Conservation (phyloP, 2,888 invertebrate genomes). For the Danaus chrysippus region DNA sequence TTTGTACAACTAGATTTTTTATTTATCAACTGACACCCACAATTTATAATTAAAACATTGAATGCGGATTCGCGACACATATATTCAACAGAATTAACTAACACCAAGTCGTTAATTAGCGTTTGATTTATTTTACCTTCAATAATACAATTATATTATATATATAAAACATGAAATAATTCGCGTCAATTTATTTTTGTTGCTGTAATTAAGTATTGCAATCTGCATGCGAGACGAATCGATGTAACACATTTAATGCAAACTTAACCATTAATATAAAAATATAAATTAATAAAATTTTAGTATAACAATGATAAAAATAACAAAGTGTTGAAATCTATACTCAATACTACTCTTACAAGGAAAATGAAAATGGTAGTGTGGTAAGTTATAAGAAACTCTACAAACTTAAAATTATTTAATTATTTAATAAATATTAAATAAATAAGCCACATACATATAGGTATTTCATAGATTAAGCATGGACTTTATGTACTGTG, state of each 20-base stretch:
- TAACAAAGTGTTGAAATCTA: neutral
- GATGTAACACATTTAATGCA: neutral
- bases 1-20: too few species aligned
- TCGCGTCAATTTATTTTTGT: neutral
- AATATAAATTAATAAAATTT: neutral
- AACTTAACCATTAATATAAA: neutral
- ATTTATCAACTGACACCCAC: too few species aligned
- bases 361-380: too few species aligned
- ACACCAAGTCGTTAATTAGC: too few species aligned
- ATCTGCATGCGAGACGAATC: neutral
- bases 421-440: too few species aligned
- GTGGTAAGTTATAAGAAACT: too few species aligned
- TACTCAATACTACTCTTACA: neutral
- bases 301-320: neutral
- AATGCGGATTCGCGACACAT: too few species aligned
- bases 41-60: too few species aligned
- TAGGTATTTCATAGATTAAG: too few species aligned
- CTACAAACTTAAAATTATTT: too few species aligned
- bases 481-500: too few species aligned
- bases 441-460: too few species aligned
- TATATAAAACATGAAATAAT: neutral
- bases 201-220: neutral
- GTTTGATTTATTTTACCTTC: neutral
- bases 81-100: neutral
- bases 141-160: neutral